These are phyloP conservation scores for Ctenopoma kingsleyae DNA, from an alignment of 2,797 vertebrate genomes.

Conservation along the genomic window DNA sequence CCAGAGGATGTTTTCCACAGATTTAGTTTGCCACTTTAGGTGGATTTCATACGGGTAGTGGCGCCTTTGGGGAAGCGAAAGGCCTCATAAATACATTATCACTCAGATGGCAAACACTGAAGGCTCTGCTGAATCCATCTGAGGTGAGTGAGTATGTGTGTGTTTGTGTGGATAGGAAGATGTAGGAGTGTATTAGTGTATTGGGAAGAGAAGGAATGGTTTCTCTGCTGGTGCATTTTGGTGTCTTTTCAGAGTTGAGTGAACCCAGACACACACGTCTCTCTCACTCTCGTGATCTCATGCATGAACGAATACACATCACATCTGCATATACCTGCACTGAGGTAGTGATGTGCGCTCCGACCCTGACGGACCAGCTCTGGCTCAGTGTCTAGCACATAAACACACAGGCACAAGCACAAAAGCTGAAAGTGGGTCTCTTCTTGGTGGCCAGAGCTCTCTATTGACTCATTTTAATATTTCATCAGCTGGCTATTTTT, in stretches of 20 bases:
- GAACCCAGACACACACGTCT: neutral
- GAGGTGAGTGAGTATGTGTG: constrained; percentile 23
- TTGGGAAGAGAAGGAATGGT: constrained; percentile 22
- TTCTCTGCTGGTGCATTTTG: constrained; percentile 33
- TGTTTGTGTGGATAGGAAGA: constrained; percentile 2
- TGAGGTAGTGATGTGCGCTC: constrained; percentile 1
- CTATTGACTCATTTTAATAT: constrained; percentile 78
- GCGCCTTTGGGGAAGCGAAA: constrained; percentile 57
- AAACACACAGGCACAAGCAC: neutral
- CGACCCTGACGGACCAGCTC: constrained; percentile 23
- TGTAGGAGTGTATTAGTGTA: constrained; percentile 22
- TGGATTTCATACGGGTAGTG: constrained; percentile 56
- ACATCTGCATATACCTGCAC: constrained; percentile 47
- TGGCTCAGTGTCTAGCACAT: neutral
- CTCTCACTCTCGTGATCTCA: neutral
- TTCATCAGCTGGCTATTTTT: constrained; percentile 73
- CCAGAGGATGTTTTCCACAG: constrained; percentile 44
- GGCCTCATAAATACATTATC: constrained; percentile 80
- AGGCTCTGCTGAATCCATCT: constrained; percentile 62
- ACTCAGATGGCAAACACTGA: constrained; percentile 57
- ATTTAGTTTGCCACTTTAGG: constrained; percentile 60
- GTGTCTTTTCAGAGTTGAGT: constrained; percentile 33
- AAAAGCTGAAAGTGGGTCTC: constrained; percentile 38
- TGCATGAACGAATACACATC: constrained; percentile 26
- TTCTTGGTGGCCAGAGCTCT: constrained; percentile 57